Evolutionary conservation across 2,888 invertebrate species (phyloP).

Genomic region (Dynastes maya): DNA sequence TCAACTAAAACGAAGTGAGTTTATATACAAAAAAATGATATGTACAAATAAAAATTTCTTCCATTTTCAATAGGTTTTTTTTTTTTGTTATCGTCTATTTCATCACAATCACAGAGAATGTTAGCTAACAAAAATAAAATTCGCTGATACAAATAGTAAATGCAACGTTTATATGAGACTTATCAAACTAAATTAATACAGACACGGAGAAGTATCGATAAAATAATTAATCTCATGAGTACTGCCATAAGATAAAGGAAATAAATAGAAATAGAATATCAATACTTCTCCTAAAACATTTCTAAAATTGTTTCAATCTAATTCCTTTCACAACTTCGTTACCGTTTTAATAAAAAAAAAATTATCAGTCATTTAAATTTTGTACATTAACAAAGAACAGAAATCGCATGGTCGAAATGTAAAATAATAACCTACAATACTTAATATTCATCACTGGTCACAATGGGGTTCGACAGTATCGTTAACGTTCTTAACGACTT

Average conservation of each 20-base stretch:
- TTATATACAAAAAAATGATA: slow-evolving; percentile 5
- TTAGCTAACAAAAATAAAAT: background rate
- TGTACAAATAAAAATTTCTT: background rate
- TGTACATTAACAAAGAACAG: slow-evolving; percentile 1
- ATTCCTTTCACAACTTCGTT: background rate
- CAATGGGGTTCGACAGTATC: background rate
- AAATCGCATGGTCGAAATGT: background rate
- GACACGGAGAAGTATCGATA: too few species aligned
- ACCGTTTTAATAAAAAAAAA: background rate
- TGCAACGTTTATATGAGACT: background rate
- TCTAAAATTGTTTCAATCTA: background rate
- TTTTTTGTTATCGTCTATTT: background rate
- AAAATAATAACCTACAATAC: background rate
- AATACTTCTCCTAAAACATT: background rate
- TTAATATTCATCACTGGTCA: slow-evolving; percentile 2
- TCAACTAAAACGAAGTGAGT: background rate
- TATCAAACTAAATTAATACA: too few species aligned
- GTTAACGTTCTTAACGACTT: background rate
- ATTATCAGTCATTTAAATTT: background rate
- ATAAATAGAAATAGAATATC: background rate
- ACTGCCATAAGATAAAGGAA: background rate
- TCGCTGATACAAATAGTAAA: background rate
- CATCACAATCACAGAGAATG: slow-evolving; percentile 6
- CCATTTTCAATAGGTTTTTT: background rate
- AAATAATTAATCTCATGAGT: background rate